Base-by-base conservation (phyloP, 2,113 vertebrate genomes). In the Opisthocomus hoazin region DNA sequence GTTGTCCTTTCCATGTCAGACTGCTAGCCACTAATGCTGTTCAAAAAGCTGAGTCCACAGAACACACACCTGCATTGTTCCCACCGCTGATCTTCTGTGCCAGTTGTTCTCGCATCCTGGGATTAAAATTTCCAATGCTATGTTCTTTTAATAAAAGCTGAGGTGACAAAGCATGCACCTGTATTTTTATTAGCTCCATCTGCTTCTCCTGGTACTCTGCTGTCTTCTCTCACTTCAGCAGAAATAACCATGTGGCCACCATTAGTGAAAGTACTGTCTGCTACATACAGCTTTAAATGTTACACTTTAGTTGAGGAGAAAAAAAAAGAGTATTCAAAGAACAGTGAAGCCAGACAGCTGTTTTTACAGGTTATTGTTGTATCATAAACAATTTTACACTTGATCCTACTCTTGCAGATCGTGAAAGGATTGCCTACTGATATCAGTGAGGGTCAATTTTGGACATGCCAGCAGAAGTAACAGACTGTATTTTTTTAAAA, bases 91-190 rank as follows among this genome's bases (percentile, higher is more conserved):
- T 89, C 68, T 86, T 75, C 83, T 80, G 41, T 83, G 83, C 87
- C 92, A 85, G 76, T 95, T 92, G 50, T 87, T 87, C 70, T 90
- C 20, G 45, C 2, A 3, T 86, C 30, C 74, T 89, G 91, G 74
- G 92, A 94, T 65, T 89, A 50, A 71, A 84, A 87, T 78, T 88
- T 54, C 53, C 64, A 82, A 5, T 73, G 23, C 10, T 60, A 12
- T n/a, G 24, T 61, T 84, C 78, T 96, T 95, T 95, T 83, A 88
- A 89, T 82, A 95, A 95, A 96, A 97, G 94, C 95, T 97, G 97
- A 97, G 56, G 46, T 73, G 86, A 88, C 89, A 96, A 96, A 87
- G 70, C 46, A 43, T 64, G 75, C 96, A 97, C 92, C 94, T 97
- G 95, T 36, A 32, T 65, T 89, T 90, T 69, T 60, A 51, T 84